Conservation (phyloP, 2,797 vertebrate genomes). For the Rhyacichthys aspro region DNA sequence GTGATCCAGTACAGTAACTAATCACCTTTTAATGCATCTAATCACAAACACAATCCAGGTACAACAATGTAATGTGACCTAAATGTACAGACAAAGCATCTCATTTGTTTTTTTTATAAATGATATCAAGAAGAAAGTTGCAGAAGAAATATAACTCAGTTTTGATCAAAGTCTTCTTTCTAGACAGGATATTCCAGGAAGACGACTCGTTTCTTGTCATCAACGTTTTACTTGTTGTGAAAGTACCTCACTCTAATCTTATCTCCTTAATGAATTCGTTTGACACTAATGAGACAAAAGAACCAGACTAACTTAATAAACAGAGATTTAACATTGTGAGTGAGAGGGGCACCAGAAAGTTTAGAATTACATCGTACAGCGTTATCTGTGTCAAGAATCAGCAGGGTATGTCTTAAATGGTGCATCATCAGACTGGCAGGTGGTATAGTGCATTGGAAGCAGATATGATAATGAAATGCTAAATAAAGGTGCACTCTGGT, state of each 20-base stretch:
- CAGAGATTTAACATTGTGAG: slow-evolving; percentile 3
- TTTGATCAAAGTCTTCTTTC: background rate
- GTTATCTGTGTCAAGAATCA: slow-evolving; percentile 49
- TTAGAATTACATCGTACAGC: slow-evolving; percentile 28
- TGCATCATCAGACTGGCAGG: slow-evolving; percentile 30
- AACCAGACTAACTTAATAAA: slow-evolving; percentile 30
- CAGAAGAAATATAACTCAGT: too few species aligned
- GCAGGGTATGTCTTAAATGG: slow-evolving; percentile 7
- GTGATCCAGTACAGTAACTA: too few species aligned
- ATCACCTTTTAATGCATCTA: too few species aligned
- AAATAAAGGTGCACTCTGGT: slow-evolving; percentile 44
- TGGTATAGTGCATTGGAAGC: slow-evolving; percentile 15
- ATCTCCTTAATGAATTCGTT: slow-evolving; percentile 41
- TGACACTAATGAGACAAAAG: slow-evolving; percentile 36
- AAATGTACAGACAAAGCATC: too few species aligned
- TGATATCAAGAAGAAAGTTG: too few species aligned
- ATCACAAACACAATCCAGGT: too few species aligned
- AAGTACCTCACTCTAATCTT: slow-evolving; percentile 3
- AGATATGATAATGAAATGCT: slow-evolving; percentile 59
- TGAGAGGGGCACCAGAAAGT: slow-evolving; percentile 5
- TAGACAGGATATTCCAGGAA: slow-evolving; percentile 39
- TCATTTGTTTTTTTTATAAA: too few species aligned
- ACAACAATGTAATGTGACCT: too few species aligned
- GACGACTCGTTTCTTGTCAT: background rate
- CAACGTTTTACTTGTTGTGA: slow-evolving; percentile 6